phyloP scores from a whole-genome alignment of 2,113 vertebrate species.

The Thryonomys swinderianus region DNA sequence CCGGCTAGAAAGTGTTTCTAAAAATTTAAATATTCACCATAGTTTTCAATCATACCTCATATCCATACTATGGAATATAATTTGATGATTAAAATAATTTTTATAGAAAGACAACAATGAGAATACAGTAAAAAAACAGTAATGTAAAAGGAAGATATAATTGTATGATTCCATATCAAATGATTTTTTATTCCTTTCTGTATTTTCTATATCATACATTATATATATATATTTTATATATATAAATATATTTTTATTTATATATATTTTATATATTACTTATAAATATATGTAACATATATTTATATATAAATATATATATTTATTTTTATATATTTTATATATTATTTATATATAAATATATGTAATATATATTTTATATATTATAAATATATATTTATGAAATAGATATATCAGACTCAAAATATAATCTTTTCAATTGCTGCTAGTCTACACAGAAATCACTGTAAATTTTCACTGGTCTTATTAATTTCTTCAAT shows the following conservation, averaged over 20 bases:
- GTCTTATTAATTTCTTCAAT: constrained; percentile 27
- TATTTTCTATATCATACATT: constrained; percentile 31
- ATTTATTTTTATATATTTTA: no score
- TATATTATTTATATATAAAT: no score
- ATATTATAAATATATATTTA: not conserved
- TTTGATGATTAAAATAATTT: constrained; percentile 44
- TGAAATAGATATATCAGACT: not conserved
- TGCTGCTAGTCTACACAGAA: not conserved
- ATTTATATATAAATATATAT: not conserved
- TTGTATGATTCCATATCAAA: not conserved
- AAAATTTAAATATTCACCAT: not conserved
- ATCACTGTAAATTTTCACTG: not conserved
- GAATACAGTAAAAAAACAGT: not conserved
- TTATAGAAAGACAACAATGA: constrained; percentile 37
- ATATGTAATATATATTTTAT: no score
- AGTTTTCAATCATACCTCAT: not conserved
- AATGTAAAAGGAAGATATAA: constrained; percentile 37
- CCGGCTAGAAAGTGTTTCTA: no score
- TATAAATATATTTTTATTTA: no score
- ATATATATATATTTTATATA: not conserved
- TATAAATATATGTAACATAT: not conserved
- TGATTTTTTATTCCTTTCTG: constrained; percentile 1
- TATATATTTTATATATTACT: no score
- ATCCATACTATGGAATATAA: not conserved
- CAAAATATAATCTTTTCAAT: constrained; percentile 38